These are phyloP conservation scores for Opisthocomus hoazin DNA, from an alignment of 2,113 vertebrate species.

Conservation along the genomic window DNA sequence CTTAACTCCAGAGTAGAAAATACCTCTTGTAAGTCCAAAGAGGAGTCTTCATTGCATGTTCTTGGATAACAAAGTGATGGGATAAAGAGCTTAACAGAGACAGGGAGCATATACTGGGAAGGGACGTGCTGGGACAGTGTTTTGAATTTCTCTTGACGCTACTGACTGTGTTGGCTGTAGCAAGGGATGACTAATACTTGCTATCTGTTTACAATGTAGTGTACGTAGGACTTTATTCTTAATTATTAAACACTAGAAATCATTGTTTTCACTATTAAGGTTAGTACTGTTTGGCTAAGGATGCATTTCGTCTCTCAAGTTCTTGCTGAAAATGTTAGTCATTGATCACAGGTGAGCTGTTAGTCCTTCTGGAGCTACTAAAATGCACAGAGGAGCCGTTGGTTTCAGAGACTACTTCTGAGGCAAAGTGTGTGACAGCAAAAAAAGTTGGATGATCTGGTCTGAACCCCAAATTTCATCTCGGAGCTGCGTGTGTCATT, in stretches of 20 bases:
- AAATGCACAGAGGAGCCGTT: neutral
- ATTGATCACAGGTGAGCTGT: neutral
- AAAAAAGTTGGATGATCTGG: neutral
- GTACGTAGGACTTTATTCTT: neutral
- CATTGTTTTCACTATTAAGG: rapidly evolving
- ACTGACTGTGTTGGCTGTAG: neutral
- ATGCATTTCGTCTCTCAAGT: neutral
- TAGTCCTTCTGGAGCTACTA: neutral
- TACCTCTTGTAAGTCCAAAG: neutral
- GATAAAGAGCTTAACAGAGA: neutral
- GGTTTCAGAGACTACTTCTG: neutral
- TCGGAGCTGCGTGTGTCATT: neutral
- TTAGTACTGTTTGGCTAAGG: neutral
- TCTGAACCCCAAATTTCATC: neutral
- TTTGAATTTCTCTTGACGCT: neutral
- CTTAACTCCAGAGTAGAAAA: neutral
- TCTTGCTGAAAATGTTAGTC: neutral
- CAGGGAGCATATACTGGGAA: neutral
- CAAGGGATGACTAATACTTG: neutral
- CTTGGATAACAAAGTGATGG: neutral
- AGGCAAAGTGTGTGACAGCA: neutral
- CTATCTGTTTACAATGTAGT: neutral
- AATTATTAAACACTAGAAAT: neutral
- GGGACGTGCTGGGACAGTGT: neutral
- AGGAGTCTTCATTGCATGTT: neutral